These are phyloP conservation scores for Dinocampus coccinellae DNA, from an alignment of 2,888 invertebrate genomes.

Conservation along the genomic window DNA sequence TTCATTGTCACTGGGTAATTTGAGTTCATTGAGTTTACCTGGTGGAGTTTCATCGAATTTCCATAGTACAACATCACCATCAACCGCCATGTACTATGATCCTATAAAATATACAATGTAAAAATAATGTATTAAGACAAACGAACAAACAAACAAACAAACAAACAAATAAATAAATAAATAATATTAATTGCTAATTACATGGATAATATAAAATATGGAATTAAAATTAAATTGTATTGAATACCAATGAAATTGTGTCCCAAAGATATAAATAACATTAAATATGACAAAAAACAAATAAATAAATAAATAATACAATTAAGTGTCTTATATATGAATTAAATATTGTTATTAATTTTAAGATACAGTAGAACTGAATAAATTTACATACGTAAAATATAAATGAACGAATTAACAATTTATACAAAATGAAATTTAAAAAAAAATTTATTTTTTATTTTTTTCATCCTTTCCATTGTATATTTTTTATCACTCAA, in stretches of 20 bases:
- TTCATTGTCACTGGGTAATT: conserved; percentile 59
- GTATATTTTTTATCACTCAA: too few species aligned
- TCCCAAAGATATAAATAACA: background rate
- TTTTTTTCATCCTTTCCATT: too few species aligned
- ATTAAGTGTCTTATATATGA: background rate
- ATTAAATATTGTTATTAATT: background rate
- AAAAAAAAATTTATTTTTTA: too few species aligned
- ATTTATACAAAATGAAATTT: conserved; percentile 4
- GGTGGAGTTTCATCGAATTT: conserved; percentile 56
- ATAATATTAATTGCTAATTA: background rate
- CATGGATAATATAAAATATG: background rate
- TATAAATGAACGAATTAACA: background rate
- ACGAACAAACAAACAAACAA: conserved; percentile 3
- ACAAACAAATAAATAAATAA: conserved; percentile 14
- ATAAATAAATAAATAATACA: too few species aligned
- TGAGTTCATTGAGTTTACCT: conserved; percentile 58
- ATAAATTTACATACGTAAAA: background rate
- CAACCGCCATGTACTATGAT: conserved; percentile 62
- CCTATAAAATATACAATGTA: conserved; percentile 64
- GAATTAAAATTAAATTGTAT: background rate
- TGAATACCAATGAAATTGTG: background rate
- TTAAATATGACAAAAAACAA: background rate
- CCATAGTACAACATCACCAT: conserved; percentile 51
- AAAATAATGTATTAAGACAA: conserved; percentile 34
- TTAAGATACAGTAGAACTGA: background rate